phyloP scores from a whole-genome alignment of 2,113 vertebrate genomes.

The Phylloscopus trochilus region DNA sequence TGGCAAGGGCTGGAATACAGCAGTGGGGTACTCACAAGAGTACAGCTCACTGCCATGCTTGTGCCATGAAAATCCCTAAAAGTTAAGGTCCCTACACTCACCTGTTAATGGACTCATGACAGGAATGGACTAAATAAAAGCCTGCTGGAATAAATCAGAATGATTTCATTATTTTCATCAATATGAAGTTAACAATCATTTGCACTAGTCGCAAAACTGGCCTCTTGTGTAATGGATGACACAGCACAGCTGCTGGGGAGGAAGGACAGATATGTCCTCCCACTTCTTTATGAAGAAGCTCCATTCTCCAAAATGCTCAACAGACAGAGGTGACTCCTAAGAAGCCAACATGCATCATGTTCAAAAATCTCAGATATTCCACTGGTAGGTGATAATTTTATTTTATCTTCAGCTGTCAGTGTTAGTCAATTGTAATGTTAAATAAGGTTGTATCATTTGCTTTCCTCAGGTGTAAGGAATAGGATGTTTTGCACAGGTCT shows the following conservation, averaged over 20 bases:
- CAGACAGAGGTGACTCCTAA: neutral
- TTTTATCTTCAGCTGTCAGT: neutral
- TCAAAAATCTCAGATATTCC: neutral
- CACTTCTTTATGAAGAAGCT: neutral
- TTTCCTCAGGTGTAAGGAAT: neutral
- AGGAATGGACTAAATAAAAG: neutral
- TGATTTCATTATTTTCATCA: neutral
- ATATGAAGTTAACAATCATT: neutral
- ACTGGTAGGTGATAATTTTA: neutral
- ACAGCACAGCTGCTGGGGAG: neutral
- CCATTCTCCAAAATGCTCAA: neutral
- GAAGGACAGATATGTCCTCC: neutral
- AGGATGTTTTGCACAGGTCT: neutral
- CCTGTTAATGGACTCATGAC: rapidly evolving
- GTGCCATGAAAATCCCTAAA: neutral
- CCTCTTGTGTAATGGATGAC: neutral
- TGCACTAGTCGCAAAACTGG: neutral
- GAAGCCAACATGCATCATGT: neutral
- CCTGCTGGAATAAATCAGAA: neutral
- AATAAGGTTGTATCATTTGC: neutral
- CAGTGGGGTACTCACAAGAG: rapidly evolving
- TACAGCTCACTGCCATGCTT: rapidly evolving
- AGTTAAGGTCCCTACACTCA: neutral
- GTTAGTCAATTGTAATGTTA: neutral
- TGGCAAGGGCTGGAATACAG: neutral